These are phyloP conservation scores for Donacobius atricapilla DNA, from an alignment of 2,113 vertebrate genomes.

Conservation along the genomic window DNA sequence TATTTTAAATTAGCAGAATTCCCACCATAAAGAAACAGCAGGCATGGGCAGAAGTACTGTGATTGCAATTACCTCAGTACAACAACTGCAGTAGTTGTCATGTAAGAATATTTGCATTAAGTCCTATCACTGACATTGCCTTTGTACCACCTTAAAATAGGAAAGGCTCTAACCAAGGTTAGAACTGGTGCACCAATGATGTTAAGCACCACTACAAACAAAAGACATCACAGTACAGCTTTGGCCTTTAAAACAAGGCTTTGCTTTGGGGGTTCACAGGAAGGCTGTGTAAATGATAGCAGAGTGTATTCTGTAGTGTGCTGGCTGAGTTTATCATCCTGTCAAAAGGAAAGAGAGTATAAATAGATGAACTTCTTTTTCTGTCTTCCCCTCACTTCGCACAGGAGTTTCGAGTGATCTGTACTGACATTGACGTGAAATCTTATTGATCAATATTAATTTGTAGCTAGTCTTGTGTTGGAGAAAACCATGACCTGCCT, in stretches of 20 bases:
- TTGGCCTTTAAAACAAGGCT: neutral
- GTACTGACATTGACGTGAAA: neutral
- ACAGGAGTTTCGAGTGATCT: neutral
- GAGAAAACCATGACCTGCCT: neutral
- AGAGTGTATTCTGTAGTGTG: neutral
- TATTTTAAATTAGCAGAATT: neutral
- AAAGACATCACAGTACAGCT: neutral
- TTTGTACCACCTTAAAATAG: neutral
- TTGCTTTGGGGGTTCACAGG: neutral
- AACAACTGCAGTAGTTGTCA: neutral
- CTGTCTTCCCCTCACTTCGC: neutral
- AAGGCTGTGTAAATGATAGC: neutral
- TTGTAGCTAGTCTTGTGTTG: neutral
- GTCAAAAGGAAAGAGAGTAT: neutral
- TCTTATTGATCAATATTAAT: neutral
- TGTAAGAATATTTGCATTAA: neutral
- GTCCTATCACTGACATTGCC: neutral
- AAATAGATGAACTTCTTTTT: neutral
- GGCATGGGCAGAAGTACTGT: neutral
- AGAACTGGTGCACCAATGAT: neutral
- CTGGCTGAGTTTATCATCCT: neutral
- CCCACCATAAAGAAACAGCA: neutral
- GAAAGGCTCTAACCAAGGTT: neutral
- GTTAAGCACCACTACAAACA: neutral
- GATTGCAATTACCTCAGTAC: fast-evolving